A percentile compares a stretch with the other conserved stretches of the same genome.
These are phyloP conservation scores for Pheosia gnoma DNA, from an alignment of 2,888 invertebrate genomes.

Conservation along the genomic window DNA sequence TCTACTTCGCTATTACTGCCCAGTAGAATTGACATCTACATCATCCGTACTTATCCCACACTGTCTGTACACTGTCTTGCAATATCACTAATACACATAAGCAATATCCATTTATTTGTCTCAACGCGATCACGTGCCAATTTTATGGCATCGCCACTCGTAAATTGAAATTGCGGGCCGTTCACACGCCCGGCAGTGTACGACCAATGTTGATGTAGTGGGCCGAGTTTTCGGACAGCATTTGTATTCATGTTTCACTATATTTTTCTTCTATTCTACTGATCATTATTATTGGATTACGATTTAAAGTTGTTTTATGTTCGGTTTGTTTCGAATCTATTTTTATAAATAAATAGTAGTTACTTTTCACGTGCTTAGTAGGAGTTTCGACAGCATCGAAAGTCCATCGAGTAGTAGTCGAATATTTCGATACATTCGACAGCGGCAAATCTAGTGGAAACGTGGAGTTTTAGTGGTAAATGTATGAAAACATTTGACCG, in stretches of 20 bases:
- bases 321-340: too few species aligned
- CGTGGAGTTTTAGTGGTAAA: background rate
- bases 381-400: too few species aligned
- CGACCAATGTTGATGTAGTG: slow-evolving; percentile 64
- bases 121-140: slow-evolving; percentile 75
- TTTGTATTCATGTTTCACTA: slow-evolving; percentile 27
- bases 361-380: too few species aligned
- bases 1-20: too few species aligned
- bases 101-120: slow-evolving; percentile 73
- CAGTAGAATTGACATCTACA: too few species aligned
- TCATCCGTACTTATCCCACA: background rate
- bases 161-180: slow-evolving; percentile 78
- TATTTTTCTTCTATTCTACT: slow-evolving; percentile 11
- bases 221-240: slow-evolving; percentile 42
- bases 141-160: slow-evolving; percentile 77
- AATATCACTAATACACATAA: slow-evolving; percentile 64
- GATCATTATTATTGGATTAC: background rate
- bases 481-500: background rate
- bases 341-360: too few species aligned
- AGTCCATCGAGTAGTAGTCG: too few species aligned
- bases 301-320: background rate
- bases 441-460: too few species aligned
- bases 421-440: too few species aligned
- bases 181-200: slow-evolving; percentile 45
- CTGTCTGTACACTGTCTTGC: slow-evolving; percentile 28